Evolutionary conservation across 2,797 vertebrate species (phyloP), one percentile per base, ranked within the genome.

Genomic region (Sebastes steindachneri): DNA sequence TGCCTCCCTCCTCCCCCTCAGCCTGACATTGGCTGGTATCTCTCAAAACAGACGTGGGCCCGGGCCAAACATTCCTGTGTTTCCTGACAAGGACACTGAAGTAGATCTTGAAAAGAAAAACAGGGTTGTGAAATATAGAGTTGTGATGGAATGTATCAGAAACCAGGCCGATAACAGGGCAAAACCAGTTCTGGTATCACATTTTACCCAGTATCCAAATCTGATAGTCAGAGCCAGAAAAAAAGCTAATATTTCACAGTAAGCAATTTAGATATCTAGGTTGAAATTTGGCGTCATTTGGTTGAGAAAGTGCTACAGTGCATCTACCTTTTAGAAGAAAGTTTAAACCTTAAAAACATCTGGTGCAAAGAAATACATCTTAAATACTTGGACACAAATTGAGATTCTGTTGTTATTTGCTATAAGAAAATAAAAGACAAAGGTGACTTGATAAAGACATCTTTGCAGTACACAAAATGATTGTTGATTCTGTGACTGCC

Each of bases 21-120:
- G 21, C 15, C 79, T 77, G 71, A 82, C 79, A 51, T 75, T 54
- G 75, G 73, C 84, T 90, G 89, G 69, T 91, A 85, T 87, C 85
- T 89, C 62, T 88, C 25, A 55, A 64, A 86, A 83, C 88, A 90
- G 73, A 82, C 54, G 1, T 28, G 8, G 37, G 29, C 54, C 68
- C n/a, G 8, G 37, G 29, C 63, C 69, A 74, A 74, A 84, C 86
- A 90, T 89, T 93, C 88, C 83, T 84, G n/a, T n/a, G 71, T 81
- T 85, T 88, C 70, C 79, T 51, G 79, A 79, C 82, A 63, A 86
- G 85, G 83, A 83, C 84, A n/a, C 59, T 2, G 75, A 75, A 59
- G 60, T 11, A 53, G 54, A 60, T 10, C 23, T 53, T 53, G 25
- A 62, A 10, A 55, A 48, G 57, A 65, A 55, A 68, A 23, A 19